Evolutionary conservation across 2,888 invertebrate genomes (phyloP).

Genomic region (Lacanobia oleracea): DNA sequence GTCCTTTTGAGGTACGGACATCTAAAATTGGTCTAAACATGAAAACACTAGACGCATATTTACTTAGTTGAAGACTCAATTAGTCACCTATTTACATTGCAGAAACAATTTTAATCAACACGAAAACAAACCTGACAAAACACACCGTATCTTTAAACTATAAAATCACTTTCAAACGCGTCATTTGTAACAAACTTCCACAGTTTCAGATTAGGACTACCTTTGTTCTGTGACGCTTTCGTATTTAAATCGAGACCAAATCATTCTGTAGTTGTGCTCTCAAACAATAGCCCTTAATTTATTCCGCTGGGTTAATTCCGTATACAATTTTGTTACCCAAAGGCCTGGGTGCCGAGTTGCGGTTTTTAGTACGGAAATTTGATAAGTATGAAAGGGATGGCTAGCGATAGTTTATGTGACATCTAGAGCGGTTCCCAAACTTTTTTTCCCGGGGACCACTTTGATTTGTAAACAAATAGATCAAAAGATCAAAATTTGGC

Average conservation of each 20-base stretch:
- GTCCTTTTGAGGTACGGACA: no score
- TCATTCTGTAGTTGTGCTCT: constrained; percentile 70
- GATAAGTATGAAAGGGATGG: constrained; percentile 60
- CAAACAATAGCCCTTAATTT: constrained; percentile 76
- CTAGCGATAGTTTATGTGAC: constrained; percentile 53
- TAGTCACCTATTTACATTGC: not conserved
- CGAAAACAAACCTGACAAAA: constrained; percentile 33
- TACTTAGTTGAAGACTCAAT: not conserved
- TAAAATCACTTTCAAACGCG: constrained; percentile 30
- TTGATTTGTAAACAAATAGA: no score
- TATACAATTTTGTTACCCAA: constrained; percentile 75
- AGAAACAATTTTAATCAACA: constrained; percentile 4
- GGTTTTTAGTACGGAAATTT: constrained; percentile 65
- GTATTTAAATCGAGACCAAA: constrained; percentile 73
- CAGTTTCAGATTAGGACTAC: constrained; percentile 56
- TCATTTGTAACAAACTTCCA: constrained; percentile 40
- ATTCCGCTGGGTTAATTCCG: constrained; percentile 78
- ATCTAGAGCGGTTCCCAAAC: no score
- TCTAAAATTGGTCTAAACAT: no score
- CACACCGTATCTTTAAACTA: constrained; percentile 31
- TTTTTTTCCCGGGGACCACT: no score
- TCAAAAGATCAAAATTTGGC: no score
- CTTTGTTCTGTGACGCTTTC: constrained; percentile 61
- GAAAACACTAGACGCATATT: not conserved
- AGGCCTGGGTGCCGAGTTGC: constrained; percentile 54